Base-by-base conservation (phyloP, 2,888 invertebrate species). In the Meliscaeva auricollis region DNA sequence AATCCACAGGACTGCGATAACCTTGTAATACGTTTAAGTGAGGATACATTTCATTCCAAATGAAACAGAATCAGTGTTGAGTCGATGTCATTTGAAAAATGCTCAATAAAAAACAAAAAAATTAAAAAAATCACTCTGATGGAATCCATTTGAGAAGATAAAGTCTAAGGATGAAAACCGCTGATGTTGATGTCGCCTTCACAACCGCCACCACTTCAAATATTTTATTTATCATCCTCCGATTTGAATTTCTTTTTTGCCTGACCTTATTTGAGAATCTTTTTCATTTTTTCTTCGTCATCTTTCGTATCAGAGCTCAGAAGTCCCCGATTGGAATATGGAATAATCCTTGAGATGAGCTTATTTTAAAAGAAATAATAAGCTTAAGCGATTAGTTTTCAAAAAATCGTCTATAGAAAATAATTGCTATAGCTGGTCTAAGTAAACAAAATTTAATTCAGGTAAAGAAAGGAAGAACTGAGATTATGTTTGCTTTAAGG, bases 291-390 rank as follows among this genome's bases (percentile, higher is more conserved):
- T 46, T 20, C 15, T 26, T 30, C 11, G 35, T 32, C 2, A 9
- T 2, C 38, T 17, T 17, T 35, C n/a, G 9, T 17, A 17, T 9
- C 15, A 9, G n/a, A n/a, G n/a, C n/a, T 7, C 8, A 6, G 11
- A 20, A 13, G 20, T 32, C 11, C 54, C 22, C 22, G 46, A 62
- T 50, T 41, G 52, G 68, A 66, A 44, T 72, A 68, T 68, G 35
- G 32, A 66, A 76, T 76, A 72, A 82, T 76, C 72, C 26, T 35
- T 26, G 6, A 58, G 76, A 82, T 82, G 60, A 82, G 66, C 66
- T 66, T 26, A 26, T 41, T 75, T 70, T 64, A 50, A 70, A 64
- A 64, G 56, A 64, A n/a, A 75, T 81, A 70, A 81, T 75, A 75
- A 75, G 75, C 62, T 70, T 60, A 76, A 66, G 38, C 46, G 76